Percentiles rank a stretch among this genome's conserved stretches.
phyloP scores from a whole-genome alignment of 2,113 vertebrate genomes.

The Toxostoma redivivum region DNA sequence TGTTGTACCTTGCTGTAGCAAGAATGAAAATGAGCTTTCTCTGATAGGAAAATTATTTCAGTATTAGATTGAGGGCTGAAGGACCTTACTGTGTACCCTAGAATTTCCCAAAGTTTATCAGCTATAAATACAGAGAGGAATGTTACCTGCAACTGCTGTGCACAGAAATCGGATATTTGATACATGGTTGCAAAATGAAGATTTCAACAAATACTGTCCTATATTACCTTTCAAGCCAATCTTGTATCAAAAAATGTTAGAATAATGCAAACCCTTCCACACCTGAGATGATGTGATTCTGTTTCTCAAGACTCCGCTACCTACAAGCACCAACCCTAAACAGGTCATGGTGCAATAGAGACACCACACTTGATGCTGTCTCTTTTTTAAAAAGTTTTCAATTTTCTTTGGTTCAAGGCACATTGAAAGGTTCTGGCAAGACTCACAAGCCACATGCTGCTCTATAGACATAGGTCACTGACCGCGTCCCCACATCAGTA shows the following conservation, averaged over 20 bases:
- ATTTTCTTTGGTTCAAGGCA: background rate
- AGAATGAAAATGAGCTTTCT: background rate
- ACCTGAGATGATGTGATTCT: background rate
- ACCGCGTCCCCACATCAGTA: background rate
- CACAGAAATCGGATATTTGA: background rate
- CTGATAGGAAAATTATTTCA: background rate
- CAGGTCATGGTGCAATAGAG: background rate
- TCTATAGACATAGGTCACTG: background rate
- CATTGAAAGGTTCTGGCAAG: background rate
- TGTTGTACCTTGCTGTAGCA: rapidly evolving
- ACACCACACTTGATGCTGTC: background rate
- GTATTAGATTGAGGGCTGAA: background rate
- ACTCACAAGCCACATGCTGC: background rate
- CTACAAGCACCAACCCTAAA: background rate
- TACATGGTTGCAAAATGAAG: background rate
- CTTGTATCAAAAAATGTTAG: background rate
- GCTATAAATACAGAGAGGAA: background rate
- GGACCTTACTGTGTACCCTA: background rate
- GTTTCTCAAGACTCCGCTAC: background rate
- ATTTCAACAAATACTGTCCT: background rate
- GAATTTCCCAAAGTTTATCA: background rate
- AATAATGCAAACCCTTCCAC: background rate
- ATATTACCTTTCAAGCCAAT: background rate
- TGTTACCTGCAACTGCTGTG: background rate
- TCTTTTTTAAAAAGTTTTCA: background rate